phyloP scores from a whole-genome alignment of 1,140 invertebrate species.

The Asbolus verrucosus region DNA sequence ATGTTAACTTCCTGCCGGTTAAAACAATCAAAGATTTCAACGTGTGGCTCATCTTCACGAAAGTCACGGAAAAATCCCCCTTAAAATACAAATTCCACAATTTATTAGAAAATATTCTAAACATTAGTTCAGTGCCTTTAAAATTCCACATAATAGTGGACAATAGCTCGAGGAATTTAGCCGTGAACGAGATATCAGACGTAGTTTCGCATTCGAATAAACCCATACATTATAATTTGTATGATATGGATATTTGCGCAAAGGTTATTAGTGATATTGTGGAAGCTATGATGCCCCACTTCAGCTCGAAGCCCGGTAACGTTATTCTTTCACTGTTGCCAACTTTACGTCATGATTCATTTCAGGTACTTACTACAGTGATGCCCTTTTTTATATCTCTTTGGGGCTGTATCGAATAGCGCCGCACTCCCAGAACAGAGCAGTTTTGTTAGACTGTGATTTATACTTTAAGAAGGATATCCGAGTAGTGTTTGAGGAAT shows the following conservation, averaged over 20 bases:
- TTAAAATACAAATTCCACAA: conserved; percentile 61
- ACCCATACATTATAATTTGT: conserved; percentile 67
- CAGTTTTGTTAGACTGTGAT: conserved; percentile 85
- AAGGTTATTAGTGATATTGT: conserved; percentile 75
- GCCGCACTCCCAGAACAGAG: conserved; percentile 70
- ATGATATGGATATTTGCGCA: conserved; percentile 75
- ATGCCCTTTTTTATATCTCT: conserved; percentile 86
- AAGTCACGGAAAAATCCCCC: conserved; percentile 59
- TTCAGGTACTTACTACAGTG: conserved; percentile 83
- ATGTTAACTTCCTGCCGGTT: neutral
- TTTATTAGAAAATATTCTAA: conserved; percentile 61
- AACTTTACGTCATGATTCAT: conserved; percentile 29
- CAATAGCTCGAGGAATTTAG: conserved; percentile 72
- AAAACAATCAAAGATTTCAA: conserved; percentile 55
- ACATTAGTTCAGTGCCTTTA: conserved; percentile 66
- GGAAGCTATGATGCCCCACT: conserved; percentile 77
- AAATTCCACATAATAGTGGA: conserved; percentile 79
- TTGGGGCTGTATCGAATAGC: conserved; percentile 80
- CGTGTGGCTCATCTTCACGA: conserved; percentile 64
- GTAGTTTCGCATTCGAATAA: conserved; percentile 65
- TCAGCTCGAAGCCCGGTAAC: conserved; percentile 78
- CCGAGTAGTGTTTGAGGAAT: conserved; percentile 75
- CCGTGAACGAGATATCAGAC: conserved; percentile 68
- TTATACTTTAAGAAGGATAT: conserved; percentile 82
- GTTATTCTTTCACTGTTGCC: conserved; percentile 13